Evolutionary conservation across 2,797 vertebrate species (phyloP), one percentile per base, ranked within the genome.

Genomic region (Morus bassanus): DNA sequence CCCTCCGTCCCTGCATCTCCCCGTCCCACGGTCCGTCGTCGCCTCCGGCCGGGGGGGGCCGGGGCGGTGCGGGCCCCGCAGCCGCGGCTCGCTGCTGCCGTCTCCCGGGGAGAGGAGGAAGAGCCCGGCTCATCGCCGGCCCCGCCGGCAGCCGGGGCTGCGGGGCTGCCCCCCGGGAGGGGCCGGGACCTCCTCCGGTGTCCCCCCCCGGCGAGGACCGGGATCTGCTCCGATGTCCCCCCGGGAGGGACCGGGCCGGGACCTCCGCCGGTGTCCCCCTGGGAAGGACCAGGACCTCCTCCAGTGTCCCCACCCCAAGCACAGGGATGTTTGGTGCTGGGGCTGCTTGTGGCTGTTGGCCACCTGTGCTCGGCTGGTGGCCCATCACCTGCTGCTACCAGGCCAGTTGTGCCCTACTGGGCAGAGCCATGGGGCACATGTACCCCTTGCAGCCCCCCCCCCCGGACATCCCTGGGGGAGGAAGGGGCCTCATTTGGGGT

Each of bases 1-100:
- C 28, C 51, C 18, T 12, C 13, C 65, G 30, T 65, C 19, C 28
- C 19, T 31, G 27, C 9, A n/a, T 23, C 53, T 43, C 28, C 39
- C 35, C 15, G 11, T 22, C 33, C 39, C 33, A 27, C 53, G 9
- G 11, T 78, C 41, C 63, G 39, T 77, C 21, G 11, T 1, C 3
- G 13, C 6, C 28, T n/a, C 18, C 33, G 53, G 54, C 18, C 54
- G 15, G 15, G 41, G 63, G 64, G 9, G 21, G 11, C 13, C 19
- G 46, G 43, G 30, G 19, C 19, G 5, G 24, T 1, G 45, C 19
- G 10, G 57, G 22, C 3, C 10, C 37, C 9, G 54, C 82, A 25
- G 56, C 39, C 43, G 48, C 23, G 23, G 70, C 94, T 89, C 95
- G 59, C 91, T 95, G 95, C 96, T 97, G 97, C 96, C 96, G 83